Evolutionary conservation across 2,113 vertebrate genomes (phyloP).

Genomic region (Tympanuchus pallidicinctus): DNA sequence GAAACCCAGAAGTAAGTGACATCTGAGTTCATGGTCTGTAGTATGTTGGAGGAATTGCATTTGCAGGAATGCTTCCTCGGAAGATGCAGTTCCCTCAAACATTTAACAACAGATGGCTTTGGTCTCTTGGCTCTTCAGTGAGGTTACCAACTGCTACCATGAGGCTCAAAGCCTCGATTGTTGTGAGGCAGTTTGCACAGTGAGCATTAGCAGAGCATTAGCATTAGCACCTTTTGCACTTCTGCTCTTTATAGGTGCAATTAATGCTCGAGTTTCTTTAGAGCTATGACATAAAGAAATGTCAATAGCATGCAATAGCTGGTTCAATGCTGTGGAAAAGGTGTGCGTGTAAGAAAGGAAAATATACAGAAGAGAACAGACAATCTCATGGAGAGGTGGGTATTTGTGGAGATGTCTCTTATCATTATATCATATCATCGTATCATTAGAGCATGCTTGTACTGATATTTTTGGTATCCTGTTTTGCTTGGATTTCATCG

Average conservation of each 20-base stretch:
- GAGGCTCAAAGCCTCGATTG: not conserved
- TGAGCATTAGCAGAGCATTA: not conserved
- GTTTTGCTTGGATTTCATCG: not conserved
- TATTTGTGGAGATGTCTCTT: not conserved
- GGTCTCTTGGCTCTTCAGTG: not conserved
- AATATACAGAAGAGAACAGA: not conserved
- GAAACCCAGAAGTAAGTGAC: not conserved
- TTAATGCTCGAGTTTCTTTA: not conserved
- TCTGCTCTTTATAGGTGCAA: not conserved
- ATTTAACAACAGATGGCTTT: not conserved
- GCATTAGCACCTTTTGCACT: not conserved
- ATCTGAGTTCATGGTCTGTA: not conserved
- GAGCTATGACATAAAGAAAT: constrained; percentile 8
- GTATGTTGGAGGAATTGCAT: not conserved
- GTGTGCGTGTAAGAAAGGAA: not conserved
- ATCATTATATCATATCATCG: not conserved
- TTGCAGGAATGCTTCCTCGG: not conserved
- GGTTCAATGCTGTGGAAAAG: not conserved
- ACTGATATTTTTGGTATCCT: not conserved
- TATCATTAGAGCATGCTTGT: not conserved
- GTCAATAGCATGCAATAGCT: not conserved
- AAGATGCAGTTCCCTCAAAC: not conserved
- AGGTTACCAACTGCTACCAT: not conserved
- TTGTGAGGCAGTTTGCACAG: not conserved
- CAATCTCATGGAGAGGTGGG: not conserved